These are phyloP conservation scores for Quadroppia sp. DNA, from an alignment of 2,888 invertebrate species.

Conservation along the genomic window DNA sequence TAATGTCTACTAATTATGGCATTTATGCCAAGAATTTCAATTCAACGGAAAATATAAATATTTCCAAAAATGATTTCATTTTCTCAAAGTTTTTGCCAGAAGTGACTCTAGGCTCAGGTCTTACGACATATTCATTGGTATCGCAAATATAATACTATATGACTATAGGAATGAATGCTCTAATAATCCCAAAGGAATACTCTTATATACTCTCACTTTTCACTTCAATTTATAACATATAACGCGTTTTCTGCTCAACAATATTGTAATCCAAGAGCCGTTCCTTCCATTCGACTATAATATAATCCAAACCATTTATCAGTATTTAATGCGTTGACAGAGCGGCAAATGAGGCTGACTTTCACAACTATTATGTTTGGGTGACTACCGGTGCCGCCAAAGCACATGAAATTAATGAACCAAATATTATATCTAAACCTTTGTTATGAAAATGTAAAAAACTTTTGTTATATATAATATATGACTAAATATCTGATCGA, in stretches of 20 bases:
- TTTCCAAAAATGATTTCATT: neutral
- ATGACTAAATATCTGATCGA: no score
- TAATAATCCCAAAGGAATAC: conserved; percentile 29
- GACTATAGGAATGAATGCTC: conserved; percentile 16
- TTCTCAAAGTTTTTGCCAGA: neutral
- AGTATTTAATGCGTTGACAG: conserved; percentile 42
- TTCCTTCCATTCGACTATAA: conserved; percentile 24
- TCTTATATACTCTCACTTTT: conserved; percentile 19
- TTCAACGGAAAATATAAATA: neutral
- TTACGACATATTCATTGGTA: conserved; percentile 18
- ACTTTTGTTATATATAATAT: neutral
- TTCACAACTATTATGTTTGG: neutral
- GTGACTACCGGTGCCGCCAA: neutral
- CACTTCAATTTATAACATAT: conserved; percentile 28
- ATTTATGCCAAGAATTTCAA: neutral
- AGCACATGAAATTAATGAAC: neutral
- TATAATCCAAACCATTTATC: conserved; percentile 47
- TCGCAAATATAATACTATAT: conserved; percentile 13
- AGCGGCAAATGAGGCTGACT: conserved; percentile 34
- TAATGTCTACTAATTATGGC: neutral
- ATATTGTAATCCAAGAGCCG: conserved; percentile 19
- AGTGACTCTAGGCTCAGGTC: neutral
- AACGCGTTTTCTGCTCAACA: conserved; percentile 6
- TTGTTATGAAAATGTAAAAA: neutral
- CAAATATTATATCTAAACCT: neutral